Evolutionary conservation across 2,797 vertebrate species (phyloP).

Genomic region (Vireo griseus): DNA sequence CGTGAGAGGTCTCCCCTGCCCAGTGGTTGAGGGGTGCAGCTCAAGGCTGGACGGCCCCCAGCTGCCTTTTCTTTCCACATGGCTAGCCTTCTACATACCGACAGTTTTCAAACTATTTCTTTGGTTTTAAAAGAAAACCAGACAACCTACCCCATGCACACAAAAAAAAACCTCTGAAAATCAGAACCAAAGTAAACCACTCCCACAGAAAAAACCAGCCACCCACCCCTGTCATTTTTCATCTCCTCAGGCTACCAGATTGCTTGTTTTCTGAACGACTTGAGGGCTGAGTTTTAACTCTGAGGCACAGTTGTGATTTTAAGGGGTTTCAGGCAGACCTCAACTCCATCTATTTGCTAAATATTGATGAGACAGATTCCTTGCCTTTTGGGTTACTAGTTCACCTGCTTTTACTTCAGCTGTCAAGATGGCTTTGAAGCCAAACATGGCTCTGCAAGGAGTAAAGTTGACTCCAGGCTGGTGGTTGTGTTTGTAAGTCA

Average conservation of each 20-base stretch:
- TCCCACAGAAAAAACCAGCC: rapidly evolving
- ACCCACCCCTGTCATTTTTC: not conserved
- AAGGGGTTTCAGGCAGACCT: not conserved
- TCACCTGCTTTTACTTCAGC: not conserved
- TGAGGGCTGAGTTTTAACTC: not conserved
- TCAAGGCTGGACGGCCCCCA: no score
- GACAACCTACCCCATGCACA: no score
- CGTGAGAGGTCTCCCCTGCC: rapidly evolving
- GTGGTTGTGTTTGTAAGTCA: not conserved
- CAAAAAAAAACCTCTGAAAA: not conserved
- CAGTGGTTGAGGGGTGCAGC: not conserved
- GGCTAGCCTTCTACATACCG: not conserved
- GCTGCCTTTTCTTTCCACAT: not conserved
- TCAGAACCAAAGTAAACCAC: not conserved
- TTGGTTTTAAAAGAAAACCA: not conserved
- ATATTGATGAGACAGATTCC: not conserved
- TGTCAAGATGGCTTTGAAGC: not conserved
- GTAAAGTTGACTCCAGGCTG: not conserved
- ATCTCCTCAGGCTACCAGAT: not conserved
- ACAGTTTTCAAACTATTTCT: not conserved
- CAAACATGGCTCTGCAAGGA: not conserved
- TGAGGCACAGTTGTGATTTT: not conserved
- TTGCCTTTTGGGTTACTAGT: not conserved
- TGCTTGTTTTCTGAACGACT: not conserved
- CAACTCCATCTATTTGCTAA: not conserved